These are phyloP conservation scores for Entosphenus tridentatus DNA, from an alignment of 2,113 vertebrate genomes.

Conservation along the genomic window DNA sequence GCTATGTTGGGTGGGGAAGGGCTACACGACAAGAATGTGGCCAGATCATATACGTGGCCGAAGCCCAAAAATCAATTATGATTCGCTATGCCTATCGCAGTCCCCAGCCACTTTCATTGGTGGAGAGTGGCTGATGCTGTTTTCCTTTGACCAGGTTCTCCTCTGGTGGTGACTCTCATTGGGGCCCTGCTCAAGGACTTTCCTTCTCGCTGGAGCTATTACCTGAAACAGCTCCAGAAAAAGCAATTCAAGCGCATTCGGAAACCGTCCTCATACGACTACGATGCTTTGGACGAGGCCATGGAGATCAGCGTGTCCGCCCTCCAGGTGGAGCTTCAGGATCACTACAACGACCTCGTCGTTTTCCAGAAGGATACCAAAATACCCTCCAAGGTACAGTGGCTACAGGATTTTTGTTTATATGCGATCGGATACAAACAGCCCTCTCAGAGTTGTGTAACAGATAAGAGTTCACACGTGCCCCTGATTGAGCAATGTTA, in stretches of 20 bases:
- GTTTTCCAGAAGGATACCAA: conserved; percentile 67
- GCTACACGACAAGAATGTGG: no score
- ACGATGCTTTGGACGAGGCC: conserved; percentile 86
- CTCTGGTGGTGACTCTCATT: conserved; percentile 76
- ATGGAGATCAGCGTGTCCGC: conserved; percentile 88
- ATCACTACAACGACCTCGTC: conserved; percentile 66
- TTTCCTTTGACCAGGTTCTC: conserved; percentile 36
- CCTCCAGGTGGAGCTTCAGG: conserved; percentile 34
- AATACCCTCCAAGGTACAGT: conserved; percentile 16
- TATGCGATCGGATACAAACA: no score
- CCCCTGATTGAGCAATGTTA: no score
- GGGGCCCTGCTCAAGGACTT: conserved; percentile 71
- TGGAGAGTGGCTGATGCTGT: not conserved
- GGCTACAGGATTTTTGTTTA: no score
- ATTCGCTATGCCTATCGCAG: no score
- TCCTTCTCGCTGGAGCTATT: conserved; percentile 70
- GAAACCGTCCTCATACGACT: conserved; percentile 84
- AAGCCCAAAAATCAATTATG: no score
- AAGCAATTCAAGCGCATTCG: conserved; percentile 82
- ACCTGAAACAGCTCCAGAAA: conserved; percentile 58
- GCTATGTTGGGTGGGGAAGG: no score
- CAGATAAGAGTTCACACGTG: no score
- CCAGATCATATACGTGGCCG: no score
- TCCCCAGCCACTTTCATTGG: not conserved
- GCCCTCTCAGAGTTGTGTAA: no score